Evolutionary conservation across 2,113 vertebrate species (phyloP), one percentile per base, ranked within the genome.

Genomic region (Vulpes vulpes): DNA sequence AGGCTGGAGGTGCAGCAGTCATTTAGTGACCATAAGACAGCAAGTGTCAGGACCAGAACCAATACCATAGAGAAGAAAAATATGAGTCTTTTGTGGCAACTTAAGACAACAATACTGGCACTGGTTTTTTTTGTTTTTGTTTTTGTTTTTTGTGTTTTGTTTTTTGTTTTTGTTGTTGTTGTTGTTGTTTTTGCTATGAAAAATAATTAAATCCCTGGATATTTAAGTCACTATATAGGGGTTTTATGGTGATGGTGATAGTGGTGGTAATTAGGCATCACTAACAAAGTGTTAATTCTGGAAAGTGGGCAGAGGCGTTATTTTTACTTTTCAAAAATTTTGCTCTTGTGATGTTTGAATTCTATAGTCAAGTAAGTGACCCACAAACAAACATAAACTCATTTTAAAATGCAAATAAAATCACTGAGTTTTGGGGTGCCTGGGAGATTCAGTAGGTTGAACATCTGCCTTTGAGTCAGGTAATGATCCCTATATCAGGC

Each of bases 351-450:
- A 79, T 89, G 25, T 35, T 74, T 91, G 15, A 69, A 73, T 88
- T 88, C 65, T 88, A 38, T 43, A 62, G 32, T 82, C 79, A 86
- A 49, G 89, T 10, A 92, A 94, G 76, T 64, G n/a, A 84, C n/a
- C 65, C 19, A 60, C 69, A 85, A 1, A 80, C 35, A 82, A 49
- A 60, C 16, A 43, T 25, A 20, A 67, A 87, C 27, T 89, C 49
- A 81, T 64, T 82, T 91, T 82, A 79, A 96, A 96, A 94, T 67
- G 8, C 51, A 92, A 51, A 55, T 94, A 55, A 91, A 85, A n/a
- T 78, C 17, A 78, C 8, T 90, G 53, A 91, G 4, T 74, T 89
- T 84, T 78, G 43, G 43, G 43, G 43, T 43, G 43, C 43, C 43
- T 43, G 43, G 43, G 43, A 43, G 5, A 43, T 43, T 43, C 43